A percentile compares a stretch with the other conserved stretches of the same genome.
These are phyloP conservation scores for Sturnus vulgaris DNA, from an alignment of 2,113 vertebrate species.

Conservation along the genomic window DNA sequence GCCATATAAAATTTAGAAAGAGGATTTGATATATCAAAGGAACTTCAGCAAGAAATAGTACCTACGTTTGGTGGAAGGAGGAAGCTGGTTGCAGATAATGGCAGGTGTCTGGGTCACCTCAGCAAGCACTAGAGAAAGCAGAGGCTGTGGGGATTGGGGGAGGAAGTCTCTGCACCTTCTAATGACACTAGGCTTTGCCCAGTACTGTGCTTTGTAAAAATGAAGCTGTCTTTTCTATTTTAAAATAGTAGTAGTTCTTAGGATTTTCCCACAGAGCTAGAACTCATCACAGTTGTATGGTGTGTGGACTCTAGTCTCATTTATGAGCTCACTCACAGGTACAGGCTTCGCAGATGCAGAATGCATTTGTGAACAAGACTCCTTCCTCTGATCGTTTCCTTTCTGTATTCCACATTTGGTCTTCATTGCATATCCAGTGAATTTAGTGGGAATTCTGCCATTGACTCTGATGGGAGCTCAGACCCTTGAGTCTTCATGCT, in stretches of 20 bases:
- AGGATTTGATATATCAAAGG: not conserved
- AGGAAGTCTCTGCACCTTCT: not conserved
- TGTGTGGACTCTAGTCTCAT: not conserved
- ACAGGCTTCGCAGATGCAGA: not conserved
- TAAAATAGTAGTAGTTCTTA: not conserved
- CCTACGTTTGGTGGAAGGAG: not conserved
- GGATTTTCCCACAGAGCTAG: not conserved
- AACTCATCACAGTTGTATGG: not conserved
- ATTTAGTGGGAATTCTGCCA: constrained; percentile 5
- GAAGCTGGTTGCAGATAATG: not conserved
- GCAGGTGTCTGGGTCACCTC: not conserved
- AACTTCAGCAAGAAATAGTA: not conserved
- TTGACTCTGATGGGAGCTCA: not conserved
- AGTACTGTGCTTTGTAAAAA: not conserved
- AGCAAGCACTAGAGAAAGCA: not conserved
- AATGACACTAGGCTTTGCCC: not conserved
- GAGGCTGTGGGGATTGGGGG: not conserved
- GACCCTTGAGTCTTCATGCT: constrained; percentile 10
- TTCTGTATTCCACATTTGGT: not conserved
- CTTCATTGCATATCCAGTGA: not conserved
- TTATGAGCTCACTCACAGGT: not conserved
- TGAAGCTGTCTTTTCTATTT: not conserved
- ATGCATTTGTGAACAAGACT: not conserved
- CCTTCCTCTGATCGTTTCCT: not conserved
- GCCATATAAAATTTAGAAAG: not conserved